A percentile compares a stretch with the other conserved stretches of the same genome.
These are phyloP conservation scores for Achroia grisella DNA, from an alignment of 1,140 invertebrate genomes.

Conservation along the genomic window DNA sequence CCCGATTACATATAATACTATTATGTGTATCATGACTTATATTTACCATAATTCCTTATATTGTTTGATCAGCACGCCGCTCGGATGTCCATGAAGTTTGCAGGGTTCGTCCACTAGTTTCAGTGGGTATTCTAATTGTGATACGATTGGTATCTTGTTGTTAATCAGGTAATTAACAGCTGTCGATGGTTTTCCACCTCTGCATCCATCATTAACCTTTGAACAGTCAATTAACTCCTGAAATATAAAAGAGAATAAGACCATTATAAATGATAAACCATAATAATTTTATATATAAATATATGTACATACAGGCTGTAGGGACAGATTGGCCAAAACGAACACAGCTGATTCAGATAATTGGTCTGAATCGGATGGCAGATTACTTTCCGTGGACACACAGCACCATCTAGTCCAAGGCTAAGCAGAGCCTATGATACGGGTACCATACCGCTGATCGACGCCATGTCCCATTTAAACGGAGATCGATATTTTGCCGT, in stretches of 20 bases:
- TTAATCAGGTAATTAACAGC: conserved; percentile 79
- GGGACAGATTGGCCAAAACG: too few relatives aligned
- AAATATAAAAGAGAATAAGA: background rate
- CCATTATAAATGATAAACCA: too few relatives aligned
- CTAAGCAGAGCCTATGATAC: too few relatives aligned
- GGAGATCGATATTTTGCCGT: background rate
- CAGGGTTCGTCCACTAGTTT: conserved; percentile 57
- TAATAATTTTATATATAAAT: too few relatives aligned
- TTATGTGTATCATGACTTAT: too few relatives aligned
- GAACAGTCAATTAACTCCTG: conserved; percentile 86
- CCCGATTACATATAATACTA: too few relatives aligned
- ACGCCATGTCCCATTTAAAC: too few relatives aligned
- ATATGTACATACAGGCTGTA: too few relatives aligned
- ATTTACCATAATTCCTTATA: conserved; percentile 10
- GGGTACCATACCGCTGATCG: too few relatives aligned
- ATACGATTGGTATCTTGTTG: conserved; percentile 70
- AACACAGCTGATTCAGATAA: too few relatives aligned
- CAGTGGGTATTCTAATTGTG: conserved; percentile 78
- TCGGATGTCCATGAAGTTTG: conserved; percentile 60
- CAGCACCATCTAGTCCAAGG: conserved; percentile 1
- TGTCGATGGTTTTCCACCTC: conserved; percentile 82
- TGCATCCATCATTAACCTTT: conserved; percentile 79
- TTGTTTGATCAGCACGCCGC: background rate
- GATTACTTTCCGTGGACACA: too few relatives aligned
- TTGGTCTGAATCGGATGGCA: too few relatives aligned